Conservation (phyloP, 1,140 invertebrate genomes). For the Lysiphlebus fabarum region DNA sequence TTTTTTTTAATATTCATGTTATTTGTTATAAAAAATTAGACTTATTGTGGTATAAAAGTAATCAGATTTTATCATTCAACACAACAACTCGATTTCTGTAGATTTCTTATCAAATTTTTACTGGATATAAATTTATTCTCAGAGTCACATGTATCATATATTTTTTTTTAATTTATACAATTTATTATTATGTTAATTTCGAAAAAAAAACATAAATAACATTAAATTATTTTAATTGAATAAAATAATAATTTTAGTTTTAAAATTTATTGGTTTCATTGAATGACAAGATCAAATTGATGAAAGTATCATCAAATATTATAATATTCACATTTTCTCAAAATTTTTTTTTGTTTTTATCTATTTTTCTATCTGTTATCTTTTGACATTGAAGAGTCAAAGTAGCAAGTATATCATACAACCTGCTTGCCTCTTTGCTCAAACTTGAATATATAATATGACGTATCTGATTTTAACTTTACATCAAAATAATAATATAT, state of each 20-base stretch:
- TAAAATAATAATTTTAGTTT: no score
- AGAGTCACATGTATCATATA: constrained; percentile 26
- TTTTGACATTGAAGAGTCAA: constrained; percentile 46
- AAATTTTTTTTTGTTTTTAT: not conserved
- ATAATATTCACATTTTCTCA: no score
- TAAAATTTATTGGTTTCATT: no score
- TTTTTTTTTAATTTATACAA: constrained; percentile 3
- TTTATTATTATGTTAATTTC: not conserved
- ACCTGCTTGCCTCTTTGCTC: no score
- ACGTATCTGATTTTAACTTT: no score
- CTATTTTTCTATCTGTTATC: constrained; percentile 33
- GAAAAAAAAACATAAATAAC: not conserved
- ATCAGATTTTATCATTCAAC: constrained; percentile 43
- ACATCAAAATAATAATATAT: no score
- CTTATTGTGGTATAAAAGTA: constrained; percentile 30
- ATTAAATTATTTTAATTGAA: not conserved
- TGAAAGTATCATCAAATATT: no score
- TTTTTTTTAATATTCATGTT: no score
- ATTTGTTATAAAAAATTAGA: no score
- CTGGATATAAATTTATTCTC: constrained; percentile 36
- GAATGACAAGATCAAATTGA: constrained; percentile 1
- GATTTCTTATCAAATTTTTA: constrained; percentile 36
- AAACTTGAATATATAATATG: not conserved
- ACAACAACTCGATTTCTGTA: constrained; percentile 35
- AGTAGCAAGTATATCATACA: no score